phyloP scores from a whole-genome alignment of 2,797 vertebrate species.

The Netta rufina region DNA sequence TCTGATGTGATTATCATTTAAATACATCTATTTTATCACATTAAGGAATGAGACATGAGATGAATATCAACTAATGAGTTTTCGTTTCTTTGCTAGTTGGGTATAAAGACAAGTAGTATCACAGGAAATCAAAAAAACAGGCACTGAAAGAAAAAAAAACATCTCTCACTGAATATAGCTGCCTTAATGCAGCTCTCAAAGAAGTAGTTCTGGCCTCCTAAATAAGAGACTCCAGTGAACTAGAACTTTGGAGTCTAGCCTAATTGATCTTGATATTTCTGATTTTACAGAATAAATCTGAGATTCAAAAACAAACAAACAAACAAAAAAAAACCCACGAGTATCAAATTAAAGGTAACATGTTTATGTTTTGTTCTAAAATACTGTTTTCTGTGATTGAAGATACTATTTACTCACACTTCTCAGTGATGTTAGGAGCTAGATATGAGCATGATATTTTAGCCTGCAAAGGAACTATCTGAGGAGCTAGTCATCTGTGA shows the following conservation, averaged over 20 bases:
- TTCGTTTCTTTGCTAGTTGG: neutral
- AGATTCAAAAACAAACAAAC: neutral
- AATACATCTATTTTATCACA: neutral
- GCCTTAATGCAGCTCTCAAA: neutral
- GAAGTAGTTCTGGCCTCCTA: neutral
- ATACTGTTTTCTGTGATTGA: neutral
- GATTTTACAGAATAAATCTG: neutral
- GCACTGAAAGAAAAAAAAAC: neutral
- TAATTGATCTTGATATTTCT: neutral
- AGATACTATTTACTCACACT: neutral
- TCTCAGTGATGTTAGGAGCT: neutral
- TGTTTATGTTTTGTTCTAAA: neutral
- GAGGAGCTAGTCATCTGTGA: neutral
- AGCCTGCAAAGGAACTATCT: neutral
- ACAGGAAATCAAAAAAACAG: neutral
- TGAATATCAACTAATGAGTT: slow-evolving; percentile 5
- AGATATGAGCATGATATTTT: neutral
- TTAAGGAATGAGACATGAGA: slow-evolving; percentile 21
- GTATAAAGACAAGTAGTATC: neutral
- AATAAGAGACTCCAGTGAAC: neutral
- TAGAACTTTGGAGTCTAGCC: neutral
- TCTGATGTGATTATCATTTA: slow-evolving; percentile 45
- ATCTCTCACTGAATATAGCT: neutral
- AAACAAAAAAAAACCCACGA: neutral
- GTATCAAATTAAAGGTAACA: neutral